Base-by-base conservation (phyloP, 2,888 invertebrate species). In the Prionchulus punctatus region DNA sequence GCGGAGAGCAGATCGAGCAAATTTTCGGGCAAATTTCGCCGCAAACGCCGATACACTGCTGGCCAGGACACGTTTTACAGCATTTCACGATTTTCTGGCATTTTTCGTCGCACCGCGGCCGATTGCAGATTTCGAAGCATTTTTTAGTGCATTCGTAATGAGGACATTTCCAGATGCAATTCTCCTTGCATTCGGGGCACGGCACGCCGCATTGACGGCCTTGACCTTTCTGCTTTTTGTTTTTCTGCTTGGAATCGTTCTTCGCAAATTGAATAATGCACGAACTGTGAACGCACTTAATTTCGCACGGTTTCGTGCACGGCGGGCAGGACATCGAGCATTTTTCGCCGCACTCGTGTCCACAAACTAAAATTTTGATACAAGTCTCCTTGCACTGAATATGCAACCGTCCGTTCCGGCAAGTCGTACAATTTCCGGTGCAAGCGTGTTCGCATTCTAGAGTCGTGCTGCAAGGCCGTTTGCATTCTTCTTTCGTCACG, bases 1-100 rank as follows among this genome's bases (percentile, higher is more conserved):
- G 65, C 26, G 64, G 56, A 58, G 78, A 63, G 71, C 83, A 84
- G 21, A 67, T 51, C 28, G 75, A 70, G 72, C 83, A 84, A 54
- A 79, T 64, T 31, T 69, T 69, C 21, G 81, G 81, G 69, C 83
- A 83, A 12, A 75, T 75, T 69, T 84, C 83, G n/a, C 82, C 82
- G 72, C 84, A 84, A 53, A 82, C 76, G 18, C 83, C 82, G 66
- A 80, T 76, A 71, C 83, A 82, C 53, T 4, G 52, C 4, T 43
- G 25, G 27, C 26, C 57, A 45, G n/a, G 36, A 47, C 43, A 48
- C 18, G 21, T 3, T 30, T 30, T 42, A 18, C 43, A 43, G 12
- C 30, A 36, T 42, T 62, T 53, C 1, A 72, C 64, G 3, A 31
- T 57, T 59, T 66, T 66, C 15, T 18, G 52, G 60, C 76, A 72